A percentile compares a stretch with the other conserved stretches of the same genome.
Evolutionary conservation across 2,888 invertebrate species (phyloP).

Genomic region (Tenthredo amoena): DNA sequence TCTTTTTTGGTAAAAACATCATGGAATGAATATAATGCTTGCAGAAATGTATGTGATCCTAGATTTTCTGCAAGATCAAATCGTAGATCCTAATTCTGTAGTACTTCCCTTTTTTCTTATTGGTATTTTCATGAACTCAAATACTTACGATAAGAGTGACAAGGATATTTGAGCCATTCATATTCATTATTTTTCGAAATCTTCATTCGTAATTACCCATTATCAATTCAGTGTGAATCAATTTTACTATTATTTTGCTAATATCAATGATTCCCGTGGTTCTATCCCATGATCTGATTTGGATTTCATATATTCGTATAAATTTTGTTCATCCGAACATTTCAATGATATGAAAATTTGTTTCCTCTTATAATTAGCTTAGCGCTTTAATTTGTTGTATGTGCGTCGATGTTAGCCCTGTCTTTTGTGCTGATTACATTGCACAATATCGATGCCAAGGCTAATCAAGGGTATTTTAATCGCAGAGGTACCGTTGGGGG

Average conservation of each 20-base stretch:
- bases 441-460: slow-evolving; percentile 19
- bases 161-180: background rate
- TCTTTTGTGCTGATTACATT: background rate
- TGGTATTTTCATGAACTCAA: background rate
- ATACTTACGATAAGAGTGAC: background rate
- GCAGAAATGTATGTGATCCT: background rate
- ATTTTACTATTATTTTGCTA: background rate
- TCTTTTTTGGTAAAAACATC: background rate
- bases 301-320: background rate
- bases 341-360: background rate
- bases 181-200: background rate
- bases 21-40: slow-evolving; percentile 2
- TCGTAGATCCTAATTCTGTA: background rate
- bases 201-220: background rate
- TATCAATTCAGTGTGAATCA: background rate
- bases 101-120: background rate
- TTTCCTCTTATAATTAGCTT: background rate
- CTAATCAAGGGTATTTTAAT: background rate
- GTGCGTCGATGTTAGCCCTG: background rate
- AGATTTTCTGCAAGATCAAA: background rate
- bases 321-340: background rate
- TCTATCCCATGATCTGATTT: slow-evolving; percentile 11
- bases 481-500: background rate
- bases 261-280: background rate
- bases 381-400: slow-evolving; percentile 21